These are phyloP conservation scores for Camelus dromedarius DNA, from an alignment of 2,113 vertebrate genomes.

Conservation along the genomic window DNA sequence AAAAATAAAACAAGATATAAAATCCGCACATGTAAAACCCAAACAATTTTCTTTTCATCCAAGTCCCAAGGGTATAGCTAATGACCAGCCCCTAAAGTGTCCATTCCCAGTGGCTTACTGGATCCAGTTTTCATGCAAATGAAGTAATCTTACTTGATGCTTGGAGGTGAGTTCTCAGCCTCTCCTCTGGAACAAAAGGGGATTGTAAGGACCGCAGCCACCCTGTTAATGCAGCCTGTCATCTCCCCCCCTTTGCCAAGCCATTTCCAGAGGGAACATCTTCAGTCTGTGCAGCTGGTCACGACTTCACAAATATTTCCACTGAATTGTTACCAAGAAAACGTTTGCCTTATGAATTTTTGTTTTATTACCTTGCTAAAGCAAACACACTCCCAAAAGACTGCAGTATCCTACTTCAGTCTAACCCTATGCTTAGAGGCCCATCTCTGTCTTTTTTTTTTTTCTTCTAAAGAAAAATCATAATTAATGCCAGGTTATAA, in stretches of 20 bases:
- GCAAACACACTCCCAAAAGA: constrained; percentile 48
- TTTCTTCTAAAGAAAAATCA: neutral
- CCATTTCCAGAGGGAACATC: constrained; percentile 19
- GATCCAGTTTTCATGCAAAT: neutral
- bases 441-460: too few species aligned
- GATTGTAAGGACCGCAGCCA: rapidly evolving
- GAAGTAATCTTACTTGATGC: rapidly evolving
- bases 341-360: constrained; percentile 66
- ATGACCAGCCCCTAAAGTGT: neutral
- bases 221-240: neutral
- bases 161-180: neutral
- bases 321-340: constrained; percentile 71
- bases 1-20: neutral
- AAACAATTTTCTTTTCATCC: neutral
- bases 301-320: constrained; percentile 66
- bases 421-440: neutral
- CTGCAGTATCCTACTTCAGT: constrained; percentile 4
- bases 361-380: constrained; percentile 71
- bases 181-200: neutral
- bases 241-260: rapidly evolving
- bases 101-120: neutral
- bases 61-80: neutral
- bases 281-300: neutral
- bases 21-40: neutral
- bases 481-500: neutral